These are phyloP conservation scores for Aramus guarauna DNA, from an alignment of 2,113 vertebrate genomes.

Conservation along the genomic window DNA sequence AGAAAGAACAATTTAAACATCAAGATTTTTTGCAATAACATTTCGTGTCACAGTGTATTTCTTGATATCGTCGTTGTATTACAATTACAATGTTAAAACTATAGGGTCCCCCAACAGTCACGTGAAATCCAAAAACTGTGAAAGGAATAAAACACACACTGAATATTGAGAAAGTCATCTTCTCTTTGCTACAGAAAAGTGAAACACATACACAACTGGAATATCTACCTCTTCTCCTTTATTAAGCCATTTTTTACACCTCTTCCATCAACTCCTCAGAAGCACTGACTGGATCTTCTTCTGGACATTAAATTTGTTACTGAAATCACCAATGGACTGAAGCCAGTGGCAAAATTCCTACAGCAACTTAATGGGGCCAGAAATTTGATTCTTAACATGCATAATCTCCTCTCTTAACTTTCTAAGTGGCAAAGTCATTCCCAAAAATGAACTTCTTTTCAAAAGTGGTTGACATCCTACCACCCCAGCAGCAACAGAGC, in stretches of 20 bases:
- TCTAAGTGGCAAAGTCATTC: neutral
- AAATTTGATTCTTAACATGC: neutral
- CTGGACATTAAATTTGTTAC: neutral
- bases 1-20: neutral
- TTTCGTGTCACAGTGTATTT: neutral
- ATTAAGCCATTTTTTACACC: neutral
- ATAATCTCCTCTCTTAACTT: neutral
- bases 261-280: neutral
- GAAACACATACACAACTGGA: neutral
- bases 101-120: neutral
- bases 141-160: neutral
- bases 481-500: neutral
- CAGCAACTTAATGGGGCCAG: neutral
- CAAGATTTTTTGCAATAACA: neutral
- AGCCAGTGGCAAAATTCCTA: conserved; percentile 1
- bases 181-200: neutral
- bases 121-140: neutral
- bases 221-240: neutral
- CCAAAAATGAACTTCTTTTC: neutral
- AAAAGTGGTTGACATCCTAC: neutral
- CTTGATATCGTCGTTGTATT: neutral
- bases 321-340: neutral
- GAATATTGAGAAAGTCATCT: neutral
- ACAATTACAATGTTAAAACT: neutral
- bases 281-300: neutral